These are phyloP conservation scores for Empis stercorea DNA, from an alignment of 2,888 invertebrate species.

Conservation along the genomic window DNA sequence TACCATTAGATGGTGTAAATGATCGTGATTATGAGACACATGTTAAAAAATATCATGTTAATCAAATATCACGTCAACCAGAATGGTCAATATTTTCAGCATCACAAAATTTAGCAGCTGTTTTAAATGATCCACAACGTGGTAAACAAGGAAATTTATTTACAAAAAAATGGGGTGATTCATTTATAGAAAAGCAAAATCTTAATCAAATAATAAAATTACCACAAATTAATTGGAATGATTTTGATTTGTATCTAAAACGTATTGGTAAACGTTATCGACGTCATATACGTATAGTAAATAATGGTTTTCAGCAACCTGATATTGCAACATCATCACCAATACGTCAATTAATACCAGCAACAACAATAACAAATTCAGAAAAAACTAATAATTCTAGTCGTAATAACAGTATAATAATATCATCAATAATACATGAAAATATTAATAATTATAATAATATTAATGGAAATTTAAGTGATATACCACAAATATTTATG, in stretches of 20 bases:
- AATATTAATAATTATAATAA: constrained; percentile 14
- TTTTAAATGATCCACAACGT: constrained; percentile 85
- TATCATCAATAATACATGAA: constrained; percentile 9
- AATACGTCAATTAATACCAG: neutral
- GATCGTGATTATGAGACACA: constrained; percentile 82
- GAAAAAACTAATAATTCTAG: constrained; percentile 6
- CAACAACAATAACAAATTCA: constrained; percentile 4
- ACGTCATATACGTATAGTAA: constrained; percentile 43
- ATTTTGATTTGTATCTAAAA: constrained; percentile 78
- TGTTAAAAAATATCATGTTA: constrained; percentile 53
- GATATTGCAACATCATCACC: constrained; percentile 13
- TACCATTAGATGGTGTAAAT: constrained; percentile 80
- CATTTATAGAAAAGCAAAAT: constrained; percentile 72
- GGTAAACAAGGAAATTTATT: constrained; percentile 88
- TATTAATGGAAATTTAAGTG: constrained; percentile 38
- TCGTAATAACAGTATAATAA: neutral
- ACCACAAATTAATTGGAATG: constrained; percentile 66
- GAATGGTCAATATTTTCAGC: constrained; percentile 61
- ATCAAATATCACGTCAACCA: constrained; percentile 30
- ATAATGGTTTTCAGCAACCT: constrained; percentile 13
- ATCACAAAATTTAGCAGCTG: constrained; percentile 88
- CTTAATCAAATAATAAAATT: constrained; percentile 70
- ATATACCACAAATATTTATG: constrained; percentile 76
- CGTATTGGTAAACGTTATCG: constrained; percentile 57
- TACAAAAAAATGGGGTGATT: constrained; percentile 95